Evolutionary conservation across 2,888 invertebrate species (phyloP), one percentile per base, ranked within the genome.

Genomic region (Andrena camellia): DNA sequence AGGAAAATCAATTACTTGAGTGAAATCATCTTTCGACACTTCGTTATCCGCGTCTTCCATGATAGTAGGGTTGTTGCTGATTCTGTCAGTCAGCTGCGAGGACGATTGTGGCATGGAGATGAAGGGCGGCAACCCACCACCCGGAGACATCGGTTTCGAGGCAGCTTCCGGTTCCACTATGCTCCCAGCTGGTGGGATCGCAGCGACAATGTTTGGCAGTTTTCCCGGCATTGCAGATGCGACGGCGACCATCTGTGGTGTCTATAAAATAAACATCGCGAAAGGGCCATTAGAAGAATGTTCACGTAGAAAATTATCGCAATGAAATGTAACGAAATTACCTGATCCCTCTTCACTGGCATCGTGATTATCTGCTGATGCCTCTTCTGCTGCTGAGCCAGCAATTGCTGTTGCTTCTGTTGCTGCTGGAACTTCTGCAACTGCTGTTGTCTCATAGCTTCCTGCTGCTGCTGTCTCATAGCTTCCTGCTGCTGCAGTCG

Each of bases 41-140:
- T 94, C 94, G 69, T 94, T 94, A 50, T 87, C 90, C 0, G 92
- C 89, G 33, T 94, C 93, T 33, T 92, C 91, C 8, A 92, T 73
- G 3, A 93, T 69, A 0, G 88, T 84, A 3, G 92, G 91, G 78
- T 90, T 92, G 29, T 93, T 88, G 82, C 94, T 92, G 33, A 93
- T 93, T 79, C 94, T 89, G 64, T 94, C 90, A 5, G 93, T 93
- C 0, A 94, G 81, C 68, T 93, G 92, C 2, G 92, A 79, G 0
- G 89, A 90, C 0, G 93, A 94, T 59, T 86, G 89, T 17, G 94
- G 94, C 92, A 94, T 94, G 3, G 93, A 90, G 6, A 93, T 83
- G 68, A 94, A 94, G 17, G 93, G 91, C 31, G 94, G 94, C 59
- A 94, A 75, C 8, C 88, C 91, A 20, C 77, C 79, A 1, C 74